phyloP scores from a whole-genome alignment of 2,113 vertebrate species.

The Choloepus hoffmanni region DNA sequence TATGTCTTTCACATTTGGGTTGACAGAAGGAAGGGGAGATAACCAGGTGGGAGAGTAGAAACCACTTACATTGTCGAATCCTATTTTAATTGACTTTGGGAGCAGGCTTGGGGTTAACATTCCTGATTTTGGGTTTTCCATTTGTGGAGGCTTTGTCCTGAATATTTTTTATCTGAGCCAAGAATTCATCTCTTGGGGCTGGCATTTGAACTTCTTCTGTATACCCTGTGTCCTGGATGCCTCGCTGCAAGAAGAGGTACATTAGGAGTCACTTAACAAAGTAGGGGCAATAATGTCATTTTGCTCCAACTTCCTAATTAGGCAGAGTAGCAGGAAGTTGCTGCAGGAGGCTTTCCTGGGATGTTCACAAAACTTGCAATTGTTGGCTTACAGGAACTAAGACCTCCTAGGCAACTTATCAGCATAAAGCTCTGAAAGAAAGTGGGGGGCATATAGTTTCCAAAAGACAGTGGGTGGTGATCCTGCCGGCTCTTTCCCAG shows the following conservation, averaged over 20 bases:
- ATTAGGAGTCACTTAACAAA: conserved; percentile 46
- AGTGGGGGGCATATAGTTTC: conserved; percentile 61
- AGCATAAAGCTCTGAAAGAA: not conserved
- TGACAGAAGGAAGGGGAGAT: not conserved
- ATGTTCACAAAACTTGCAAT: conserved; percentile 65
- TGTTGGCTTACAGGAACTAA: conserved; percentile 68
- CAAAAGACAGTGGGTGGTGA: conserved; percentile 65
- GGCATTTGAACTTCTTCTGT: not conserved
- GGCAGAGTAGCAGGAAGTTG: conserved; percentile 67
- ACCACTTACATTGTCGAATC: fast-evolving
- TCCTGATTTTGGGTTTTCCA: not conserved
- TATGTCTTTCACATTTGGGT: conserved; percentile 83
- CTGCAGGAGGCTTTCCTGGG: conserved; percentile 78
- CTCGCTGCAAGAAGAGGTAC: not conserved
- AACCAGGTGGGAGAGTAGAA: not conserved
- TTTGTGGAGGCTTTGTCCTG: not conserved
- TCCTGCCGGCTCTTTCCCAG: conserved; percentile 52
- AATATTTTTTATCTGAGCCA: not conserved
- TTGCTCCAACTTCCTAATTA: conserved; percentile 57
- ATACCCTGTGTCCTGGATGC: not conserved
- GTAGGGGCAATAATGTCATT: conserved; percentile 55
- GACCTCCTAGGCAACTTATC: conserved; percentile 77
- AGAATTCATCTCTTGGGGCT: not conserved
- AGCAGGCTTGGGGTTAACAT: fast-evolving
- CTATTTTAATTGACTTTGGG: not conserved